Evolutionary conservation across 2,888 invertebrate species (phyloP), one percentile per base, ranked within the genome.

Genomic region (Euspilapteryx auroguttella): DNA sequence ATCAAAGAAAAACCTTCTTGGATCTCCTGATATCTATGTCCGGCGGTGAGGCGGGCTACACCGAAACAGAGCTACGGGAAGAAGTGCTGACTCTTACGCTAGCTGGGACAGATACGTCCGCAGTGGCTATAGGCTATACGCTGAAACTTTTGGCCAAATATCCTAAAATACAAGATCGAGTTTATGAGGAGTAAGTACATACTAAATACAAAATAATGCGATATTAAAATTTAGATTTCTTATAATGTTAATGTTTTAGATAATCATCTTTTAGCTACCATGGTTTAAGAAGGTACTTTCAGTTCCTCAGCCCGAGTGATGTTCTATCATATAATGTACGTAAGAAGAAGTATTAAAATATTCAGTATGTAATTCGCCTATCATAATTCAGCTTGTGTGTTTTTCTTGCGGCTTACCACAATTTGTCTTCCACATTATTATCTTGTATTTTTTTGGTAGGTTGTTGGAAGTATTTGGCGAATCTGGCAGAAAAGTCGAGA

Each of bases 51-150:
- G 62, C 49, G 1, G 76, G 76, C 12, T 78, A 79, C 22, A 77
- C 65, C 0, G 61, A 80, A 36, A 39, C 58, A 20, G 80, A 83
- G 36, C 38, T 83, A 2, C 50, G 78, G 31, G 80, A 82, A 38
- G 82, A 82, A 51, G 64, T 81, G 1, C 50, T 80, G 28, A 80
- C 80, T 0, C 56, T 82, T 32, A 65, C 76, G 29, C 46, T 80
- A 9, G 82, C 81, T 12, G 81, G 80, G 15, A 73, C 77, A 5
- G 75, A 79, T 28, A 79, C 79, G 0, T 68, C 78, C 1, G 71
- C 78, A 0, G 58, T 66, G 0, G 55, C 58, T 2, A 46, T 63
- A 6, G 65, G 76, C 1, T 76, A 58, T 37, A 63, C 69, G 0
- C 36, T 79, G 24, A 55, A 58, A 37, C 44, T 78, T 27, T 38